Evolutionary conservation across 2,888 invertebrate genomes (phyloP).

Genomic region (Timema podura): DNA sequence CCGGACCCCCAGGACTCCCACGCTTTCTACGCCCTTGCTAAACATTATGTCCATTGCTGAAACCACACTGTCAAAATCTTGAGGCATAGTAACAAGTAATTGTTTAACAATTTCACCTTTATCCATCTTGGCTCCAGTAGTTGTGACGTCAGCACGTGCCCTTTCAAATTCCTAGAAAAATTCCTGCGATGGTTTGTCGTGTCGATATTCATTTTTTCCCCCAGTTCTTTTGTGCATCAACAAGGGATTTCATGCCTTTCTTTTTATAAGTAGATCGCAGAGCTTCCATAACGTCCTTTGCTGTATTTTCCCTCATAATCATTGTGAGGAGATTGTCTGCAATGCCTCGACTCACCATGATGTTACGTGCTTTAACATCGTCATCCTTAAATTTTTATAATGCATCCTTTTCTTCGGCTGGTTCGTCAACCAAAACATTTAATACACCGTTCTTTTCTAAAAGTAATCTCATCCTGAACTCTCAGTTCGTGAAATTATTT

Average conservation of each 20-base stretch:
- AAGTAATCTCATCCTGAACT: constrained; percentile 5
- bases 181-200: background rate
- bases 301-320: background rate
- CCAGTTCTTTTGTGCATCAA: background rate
- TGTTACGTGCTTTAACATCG: background rate
- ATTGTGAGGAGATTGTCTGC: background rate
- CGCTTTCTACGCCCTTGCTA: too few species aligned
- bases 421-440: background rate
- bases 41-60: background rate
- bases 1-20: too few species aligned
- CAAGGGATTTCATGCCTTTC: background rate
- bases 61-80: background rate
- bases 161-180: background rate
- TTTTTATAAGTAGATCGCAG: background rate
- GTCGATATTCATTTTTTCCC: background rate
- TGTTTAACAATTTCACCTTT: background rate
- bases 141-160: background rate
- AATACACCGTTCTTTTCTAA: background rate
- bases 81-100: background rate
- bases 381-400: background rate
- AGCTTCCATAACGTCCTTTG: background rate
- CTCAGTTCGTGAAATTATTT: constrained; percentile 6
- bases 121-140: background rate
- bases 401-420: background rate
- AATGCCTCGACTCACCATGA: background rate